Percentiles rank a stretch among this genome's conserved stretches.
These are phyloP conservation scores for Cyrtorhinus lividipennis DNA, from an alignment of 1,140 invertebrate genomes.

Conservation along the genomic window DNA sequence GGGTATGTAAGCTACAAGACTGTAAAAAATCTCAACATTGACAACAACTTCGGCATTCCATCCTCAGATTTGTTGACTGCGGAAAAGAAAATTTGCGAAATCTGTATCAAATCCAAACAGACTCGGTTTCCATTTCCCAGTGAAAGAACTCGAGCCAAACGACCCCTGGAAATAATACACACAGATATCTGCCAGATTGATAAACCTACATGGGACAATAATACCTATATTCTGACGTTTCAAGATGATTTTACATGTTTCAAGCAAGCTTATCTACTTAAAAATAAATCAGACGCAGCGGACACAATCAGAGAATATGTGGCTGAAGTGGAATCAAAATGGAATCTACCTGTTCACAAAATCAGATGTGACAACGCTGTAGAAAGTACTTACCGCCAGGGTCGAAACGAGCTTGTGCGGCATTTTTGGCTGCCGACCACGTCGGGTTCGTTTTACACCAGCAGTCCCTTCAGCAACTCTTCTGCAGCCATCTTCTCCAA, in stretches of 20 bases:
- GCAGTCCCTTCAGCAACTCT: too few species aligned
- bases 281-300: slow-evolving; percentile 27
- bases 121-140: background rate
- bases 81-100: background rate
- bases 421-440: too few species aligned
- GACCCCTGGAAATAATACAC: slow-evolving; percentile 8
- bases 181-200: slow-evolving; percentile 10
- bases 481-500: too few species aligned
- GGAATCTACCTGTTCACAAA: slow-evolving; percentile 21
- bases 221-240: slow-evolving; percentile 30
- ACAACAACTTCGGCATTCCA: background rate
- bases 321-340: slow-evolving; percentile 21
- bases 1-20: slow-evolving; percentile 13
- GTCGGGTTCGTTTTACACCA: too few species aligned
- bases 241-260: slow-evolving; percentile 31
- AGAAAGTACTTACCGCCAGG: too few species aligned
- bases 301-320: slow-evolving; percentile 26
- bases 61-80: background rate
- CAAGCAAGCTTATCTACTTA: slow-evolving; percentile 27
- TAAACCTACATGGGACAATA: slow-evolving; percentile 3
- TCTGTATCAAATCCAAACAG: background rate
- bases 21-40: slow-evolving; percentile 2
- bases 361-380: slow-evolving; percentile 26
- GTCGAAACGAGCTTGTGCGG: too few species aligned
- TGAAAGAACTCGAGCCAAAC: background rate